Base-by-base conservation (phyloP, 1,140 invertebrate species). In the Apolygus lucorum region DNA sequence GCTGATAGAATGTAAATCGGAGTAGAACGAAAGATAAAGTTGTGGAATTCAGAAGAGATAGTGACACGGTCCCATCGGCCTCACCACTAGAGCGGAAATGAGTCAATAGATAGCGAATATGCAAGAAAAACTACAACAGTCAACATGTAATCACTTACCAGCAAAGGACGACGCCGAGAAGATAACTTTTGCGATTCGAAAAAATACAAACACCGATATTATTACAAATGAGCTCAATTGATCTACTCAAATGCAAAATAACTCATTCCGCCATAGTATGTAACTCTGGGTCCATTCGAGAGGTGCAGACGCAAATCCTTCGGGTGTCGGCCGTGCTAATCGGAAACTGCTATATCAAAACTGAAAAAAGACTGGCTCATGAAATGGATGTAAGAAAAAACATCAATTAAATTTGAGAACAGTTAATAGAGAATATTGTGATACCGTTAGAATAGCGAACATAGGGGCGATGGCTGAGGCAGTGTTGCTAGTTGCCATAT, bases 401-500 rank as follows among this genome's bases (percentile, higher is more conserved):
- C 13, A 17, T 4, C 13, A 13, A 59, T 13, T 24, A 24, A 59
- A 59, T 4, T 59, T 59, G 54, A 8, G 54, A 59, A 59, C 22
- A 59, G 54, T 59, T 59, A 59, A 24, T 59, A 4, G 54, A 11
- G 54, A 17, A 59, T n/a, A n/a, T 59, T 24, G 22, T 59, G 54
- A 59, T 59, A 59, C 54, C 54, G 54, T 59, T 59, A 59, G 54
- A 24, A 59, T 13, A 22, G 11, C 8, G 22, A 4, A 59, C 22
- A 59, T 24, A 59, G 54, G 54, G 54, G 54, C 54, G 54, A 59
- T 59, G 54, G 54, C 54, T 59, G 54, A 21, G 4, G 54, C 54
- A 59, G 54, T 59, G 54, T 59, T 59, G 22, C 54, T 4, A n/a
- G n/a, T n/a, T n/a, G n/a, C n/a, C n/a, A n/a, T n/a, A n/a, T n/a